Base-by-base conservation (phyloP, 2,113 vertebrate genomes). In the Laticauda colubrina region DNA sequence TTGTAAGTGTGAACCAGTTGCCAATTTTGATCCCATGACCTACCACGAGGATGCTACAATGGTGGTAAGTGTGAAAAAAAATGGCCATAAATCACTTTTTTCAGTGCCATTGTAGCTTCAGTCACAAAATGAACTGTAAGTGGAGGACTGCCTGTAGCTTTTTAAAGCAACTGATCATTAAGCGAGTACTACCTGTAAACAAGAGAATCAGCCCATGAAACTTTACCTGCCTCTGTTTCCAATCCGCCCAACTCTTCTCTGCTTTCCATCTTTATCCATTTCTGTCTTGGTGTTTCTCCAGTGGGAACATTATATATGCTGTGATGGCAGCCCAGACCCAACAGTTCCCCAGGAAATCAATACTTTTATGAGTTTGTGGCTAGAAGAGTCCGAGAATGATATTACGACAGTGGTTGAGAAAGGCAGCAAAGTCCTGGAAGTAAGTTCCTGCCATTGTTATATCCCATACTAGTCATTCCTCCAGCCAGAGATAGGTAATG, bases 291-390 rank as follows among this genome's bases (percentile, higher is more conserved):
- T 96, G 18, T 96, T 94, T 90, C 94, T 64, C 55, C 91, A 99
- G 99, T 99, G 99, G 99, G 96, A 98, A 15, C 98, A 97, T 51
- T 99, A 98, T 96, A 97, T 98, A 93, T 55, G 92, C 0, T 99
- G 98, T 92, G 98, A 99, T 48, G 98, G 98, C 24, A 97, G n/a
- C 54, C 98, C 99, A n/a, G 98, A 99, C 90, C n/a, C n/a, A n/a
- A 94, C 97, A 0, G 24, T 97, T 0, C 95, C 97, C 43, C 97
- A 94, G 75, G 98, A 99, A 86, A 97, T 99, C 23, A 99, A 99
- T 93, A 98, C 98, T 51, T 99, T 98, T 92, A 98, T 99, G 91
- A 98, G 96, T 91, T 94, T 99, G 90, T 99, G 98, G 98, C 95
- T 92, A 93, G 99, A 99, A 24, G 97, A 98, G 87, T 95, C 90